Evolutionary conservation across 2,888 invertebrate species (phyloP).

Genomic region (Serripes groenlandicus): DNA sequence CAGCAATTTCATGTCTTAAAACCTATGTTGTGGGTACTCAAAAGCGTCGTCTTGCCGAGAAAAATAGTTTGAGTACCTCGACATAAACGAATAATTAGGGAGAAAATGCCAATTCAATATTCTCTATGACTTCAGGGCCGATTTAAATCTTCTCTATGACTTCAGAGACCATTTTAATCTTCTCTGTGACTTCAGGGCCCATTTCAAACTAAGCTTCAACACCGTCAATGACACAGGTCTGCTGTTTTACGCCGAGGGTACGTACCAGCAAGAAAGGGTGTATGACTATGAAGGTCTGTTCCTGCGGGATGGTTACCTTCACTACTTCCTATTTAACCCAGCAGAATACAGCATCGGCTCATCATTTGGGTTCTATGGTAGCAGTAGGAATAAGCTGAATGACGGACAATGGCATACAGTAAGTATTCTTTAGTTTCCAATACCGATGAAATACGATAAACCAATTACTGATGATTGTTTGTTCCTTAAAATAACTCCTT

Average conservation of each 20-base stretch:
- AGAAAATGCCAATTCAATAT: too few species aligned
- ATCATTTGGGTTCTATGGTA: slow-evolving; percentile 67
- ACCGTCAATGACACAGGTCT: slow-evolving; percentile 59
- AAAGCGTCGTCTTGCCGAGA: too few species aligned
- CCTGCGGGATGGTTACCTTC: slow-evolving; percentile 67
- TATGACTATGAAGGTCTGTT: slow-evolving; percentile 73
- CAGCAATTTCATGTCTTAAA: too few species aligned
- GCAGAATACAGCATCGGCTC: slow-evolving; percentile 66
- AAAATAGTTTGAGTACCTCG: too few species aligned
- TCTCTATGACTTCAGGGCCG: too few species aligned
- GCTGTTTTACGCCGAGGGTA: slow-evolving; percentile 71
- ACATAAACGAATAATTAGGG: too few species aligned
- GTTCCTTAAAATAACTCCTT: too few species aligned
- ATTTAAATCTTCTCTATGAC: too few species aligned
- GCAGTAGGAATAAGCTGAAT: slow-evolving; percentile 51
- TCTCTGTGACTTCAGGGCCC: too few species aligned
- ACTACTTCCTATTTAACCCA: slow-evolving; percentile 76
- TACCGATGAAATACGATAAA: neutral
- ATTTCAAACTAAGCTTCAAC: slow-evolving; percentile 67
- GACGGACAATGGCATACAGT: slow-evolving; percentile 66
- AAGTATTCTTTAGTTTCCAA: slow-evolving; percentile 3
- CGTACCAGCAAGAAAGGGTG: slow-evolving; percentile 51
- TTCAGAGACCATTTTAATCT: too few species aligned
- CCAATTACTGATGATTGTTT: too few species aligned
- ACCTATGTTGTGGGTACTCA: too few species aligned